These are phyloP conservation scores for Ctenomys sociabilis DNA, from an alignment of 2,113 vertebrate genomes.

Conservation along the genomic window DNA sequence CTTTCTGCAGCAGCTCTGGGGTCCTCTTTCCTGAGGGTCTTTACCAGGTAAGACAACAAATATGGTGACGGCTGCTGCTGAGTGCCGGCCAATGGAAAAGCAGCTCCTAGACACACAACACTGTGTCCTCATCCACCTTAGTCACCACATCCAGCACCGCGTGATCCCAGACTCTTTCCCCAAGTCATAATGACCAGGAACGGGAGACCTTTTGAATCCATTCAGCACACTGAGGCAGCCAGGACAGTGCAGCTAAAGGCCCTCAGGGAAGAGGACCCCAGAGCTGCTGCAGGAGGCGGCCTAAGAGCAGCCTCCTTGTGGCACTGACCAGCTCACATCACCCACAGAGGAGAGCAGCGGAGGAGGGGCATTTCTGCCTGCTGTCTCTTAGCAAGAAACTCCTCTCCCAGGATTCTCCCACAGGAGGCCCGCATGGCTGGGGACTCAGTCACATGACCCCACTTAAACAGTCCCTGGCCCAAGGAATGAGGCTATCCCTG, in stretches of 20 bases:
- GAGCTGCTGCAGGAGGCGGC: not conserved
- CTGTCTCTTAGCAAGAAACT: not conserved
- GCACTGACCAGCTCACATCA: not conserved
- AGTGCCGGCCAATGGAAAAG: not conserved
- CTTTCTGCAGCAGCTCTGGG: not conserved
- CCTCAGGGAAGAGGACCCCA: not conserved
- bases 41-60: not conserved
- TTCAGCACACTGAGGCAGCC: not conserved
- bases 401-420: not conserved
- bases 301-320: accelerated
- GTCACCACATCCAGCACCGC: not conserved
- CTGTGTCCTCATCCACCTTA: not conserved
- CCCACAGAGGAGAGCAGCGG: no score
- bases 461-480: not conserved
- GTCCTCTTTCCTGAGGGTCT: not conserved
- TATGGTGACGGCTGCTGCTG: not conserved
- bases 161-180: not conserved
- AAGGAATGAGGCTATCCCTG: not conserved
- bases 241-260: not conserved
- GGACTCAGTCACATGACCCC: not conserved
- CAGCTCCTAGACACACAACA: not conserved
- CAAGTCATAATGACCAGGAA: not conserved
- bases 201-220: not conserved
- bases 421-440: not conserved
- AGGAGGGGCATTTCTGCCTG: not conserved